Evolutionary conservation across 2,797 vertebrate genomes (phyloP).

Genomic region (Tachyglossus aculeatus): DNA sequence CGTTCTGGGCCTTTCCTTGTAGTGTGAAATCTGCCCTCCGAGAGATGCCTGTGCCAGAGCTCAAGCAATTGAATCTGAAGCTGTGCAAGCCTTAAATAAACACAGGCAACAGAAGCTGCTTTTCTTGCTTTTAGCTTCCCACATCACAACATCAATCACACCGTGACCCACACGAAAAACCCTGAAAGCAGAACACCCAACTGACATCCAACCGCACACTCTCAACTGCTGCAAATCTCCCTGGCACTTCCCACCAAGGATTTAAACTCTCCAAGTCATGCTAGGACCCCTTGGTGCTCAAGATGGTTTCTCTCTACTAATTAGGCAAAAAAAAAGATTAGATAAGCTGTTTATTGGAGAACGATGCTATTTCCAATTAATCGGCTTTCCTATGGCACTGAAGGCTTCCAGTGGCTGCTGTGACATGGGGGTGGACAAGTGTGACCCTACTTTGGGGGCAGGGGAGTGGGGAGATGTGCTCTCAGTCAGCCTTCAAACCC

Average conservation of each 20-base stretch:
- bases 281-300: slow-evolving; percentile 33
- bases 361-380: no score
- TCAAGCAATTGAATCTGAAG: slow-evolving; percentile 14
- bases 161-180: slow-evolving; percentile 31
- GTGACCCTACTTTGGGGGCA: slow-evolving; percentile 28
- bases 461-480: neutral
- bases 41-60: neutral
- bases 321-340: slow-evolving; percentile 53
- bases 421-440: slow-evolving; percentile 16
- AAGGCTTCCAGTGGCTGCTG: slow-evolving; percentile 29
- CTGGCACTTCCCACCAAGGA: slow-evolving; percentile 24
- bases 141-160: slow-evolving; percentile 34
- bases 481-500: slow-evolving; percentile 21
- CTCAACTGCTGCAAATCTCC: slow-evolving; percentile 41
- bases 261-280: slow-evolving; percentile 22
- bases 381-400: no score
- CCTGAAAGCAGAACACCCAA: slow-evolving; percentile 33
- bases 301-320: slow-evolving; percentile 52
- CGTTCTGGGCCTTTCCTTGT: slow-evolving; percentile 6
- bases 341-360: neutral
- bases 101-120: slow-evolving; percentile 24
- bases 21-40: neutral
- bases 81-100: slow-evolving; percentile 9
- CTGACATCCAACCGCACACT: slow-evolving; percentile 37
- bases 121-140: slow-evolving; percentile 31